Evolutionary conservation across 2,797 vertebrate genomes (phyloP).

Genomic region (Sciurus vulgaris): DNA sequence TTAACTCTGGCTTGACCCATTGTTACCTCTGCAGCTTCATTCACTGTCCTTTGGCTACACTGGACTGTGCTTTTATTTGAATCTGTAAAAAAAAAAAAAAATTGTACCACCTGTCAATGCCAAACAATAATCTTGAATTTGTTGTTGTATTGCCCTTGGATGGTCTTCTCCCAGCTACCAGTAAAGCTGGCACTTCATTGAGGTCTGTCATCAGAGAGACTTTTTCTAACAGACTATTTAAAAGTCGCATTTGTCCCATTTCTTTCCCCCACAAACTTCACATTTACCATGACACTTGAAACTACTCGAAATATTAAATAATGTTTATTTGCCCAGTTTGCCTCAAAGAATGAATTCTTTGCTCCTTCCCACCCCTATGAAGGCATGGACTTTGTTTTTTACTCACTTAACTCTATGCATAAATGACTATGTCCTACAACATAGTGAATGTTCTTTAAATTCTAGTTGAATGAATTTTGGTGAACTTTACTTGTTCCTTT

Average conservation of each 20-base stretch:
- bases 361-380: background rate
- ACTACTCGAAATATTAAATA: background rate
- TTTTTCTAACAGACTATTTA: background rate
- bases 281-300: background rate
- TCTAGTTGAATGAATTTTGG: background rate
- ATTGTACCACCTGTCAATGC: fast-evolving
- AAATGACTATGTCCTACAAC: background rate
- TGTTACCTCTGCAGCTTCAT: background rate
- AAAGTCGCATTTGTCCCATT: background rate
- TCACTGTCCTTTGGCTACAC: background rate
- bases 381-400: background rate
- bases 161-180: background rate
- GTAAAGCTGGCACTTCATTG: background rate
- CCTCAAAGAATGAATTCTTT: background rate
- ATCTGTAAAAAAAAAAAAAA: background rate
- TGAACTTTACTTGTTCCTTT: background rate
- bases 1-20: background rate
- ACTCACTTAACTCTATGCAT: background rate
- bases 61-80: background rate
- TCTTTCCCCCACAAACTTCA: background rate
- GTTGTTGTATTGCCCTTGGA: background rate
- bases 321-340: background rate
- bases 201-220: background rate
- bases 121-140: background rate
- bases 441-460: background rate